Percentiles rank a stretch among this genome's conserved stretches.
phyloP scores from a whole-genome alignment of 2,113 vertebrate genomes.

The Heterocephalus glaber region DNA sequence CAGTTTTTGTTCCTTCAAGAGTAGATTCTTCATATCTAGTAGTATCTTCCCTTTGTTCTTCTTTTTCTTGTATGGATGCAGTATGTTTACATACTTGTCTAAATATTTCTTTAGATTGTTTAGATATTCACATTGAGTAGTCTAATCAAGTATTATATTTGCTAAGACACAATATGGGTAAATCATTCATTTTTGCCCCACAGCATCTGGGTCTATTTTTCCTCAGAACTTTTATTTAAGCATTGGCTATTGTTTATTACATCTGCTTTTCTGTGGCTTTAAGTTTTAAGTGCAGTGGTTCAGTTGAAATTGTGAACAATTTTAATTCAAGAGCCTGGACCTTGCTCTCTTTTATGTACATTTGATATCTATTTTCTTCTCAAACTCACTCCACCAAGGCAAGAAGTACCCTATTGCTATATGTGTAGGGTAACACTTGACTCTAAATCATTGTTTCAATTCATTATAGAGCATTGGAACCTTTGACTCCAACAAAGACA shows the following conservation, averaged over 20 bases:
- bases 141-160: conserved; percentile 6
- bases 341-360: neutral
- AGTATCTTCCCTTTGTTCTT: neutral
- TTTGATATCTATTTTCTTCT: neutral
- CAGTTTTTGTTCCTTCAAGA: neutral
- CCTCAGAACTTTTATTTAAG: neutral
- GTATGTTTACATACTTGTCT: neutral
- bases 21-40: neutral
- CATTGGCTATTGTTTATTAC: neutral
- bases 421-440: neutral
- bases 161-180: neutral
- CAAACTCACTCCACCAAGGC: neutral
- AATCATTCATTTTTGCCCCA: neutral
- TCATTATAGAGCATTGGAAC: neutral
- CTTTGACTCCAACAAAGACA: neutral
- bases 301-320: neutral
- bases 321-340: neutral
- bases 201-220: neutral
- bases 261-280: neutral
- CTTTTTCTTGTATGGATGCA: neutral
- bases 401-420: neutral
- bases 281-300: neutral
- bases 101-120: conserved; percentile 11
- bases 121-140: neutral
- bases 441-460: neutral